Evolutionary conservation across 2,888 invertebrate species (phyloP).

Genomic region (Ypsolopha sequella): DNA sequence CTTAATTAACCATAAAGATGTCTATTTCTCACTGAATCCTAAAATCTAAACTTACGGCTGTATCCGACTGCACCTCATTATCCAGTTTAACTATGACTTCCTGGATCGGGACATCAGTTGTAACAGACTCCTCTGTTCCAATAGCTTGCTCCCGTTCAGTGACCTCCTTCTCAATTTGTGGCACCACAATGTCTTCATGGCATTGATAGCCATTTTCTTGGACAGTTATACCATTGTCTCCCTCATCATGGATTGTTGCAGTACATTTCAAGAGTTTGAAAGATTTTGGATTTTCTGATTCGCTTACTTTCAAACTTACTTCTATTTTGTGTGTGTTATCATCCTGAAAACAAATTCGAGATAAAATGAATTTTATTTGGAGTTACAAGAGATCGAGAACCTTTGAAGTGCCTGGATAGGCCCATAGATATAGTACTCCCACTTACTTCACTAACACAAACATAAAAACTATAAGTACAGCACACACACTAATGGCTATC

Average conservation of each 20-base stretch:
- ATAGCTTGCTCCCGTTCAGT: too few relatives aligned
- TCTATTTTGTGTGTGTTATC: constrained; percentile 32
- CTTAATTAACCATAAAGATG: too few relatives aligned
- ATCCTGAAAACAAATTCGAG: constrained; percentile 22
- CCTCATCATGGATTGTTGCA: constrained; percentile 28
- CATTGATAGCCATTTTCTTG: constrained; percentile 28
- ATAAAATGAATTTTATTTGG: background rate
- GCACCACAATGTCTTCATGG: constrained; percentile 16
- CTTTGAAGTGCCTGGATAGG: too few relatives aligned
- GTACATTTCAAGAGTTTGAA: constrained; percentile 35
- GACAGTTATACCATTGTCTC: constrained; percentile 23
- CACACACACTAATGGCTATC: too few relatives aligned
- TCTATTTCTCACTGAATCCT: too few relatives aligned
- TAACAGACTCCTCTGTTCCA: constrained; percentile 13
- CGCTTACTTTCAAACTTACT: constrained; percentile 31
- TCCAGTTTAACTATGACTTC: constrained; percentile 36
- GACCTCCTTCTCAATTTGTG: background rate
- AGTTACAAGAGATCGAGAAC: too few relatives aligned
- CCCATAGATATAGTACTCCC: too few relatives aligned
- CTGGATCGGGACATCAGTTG: constrained; percentile 13
- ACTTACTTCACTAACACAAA: too few relatives aligned
- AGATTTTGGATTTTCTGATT: constrained; percentile 22
- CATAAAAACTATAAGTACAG: too few relatives aligned
- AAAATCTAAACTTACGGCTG: constrained; percentile 29
- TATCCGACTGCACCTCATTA: constrained; percentile 47